These are phyloP conservation scores for Threskiornis aethiopicus DNA, from an alignment of 2,797 vertebrate genomes.

Conservation along the genomic window DNA sequence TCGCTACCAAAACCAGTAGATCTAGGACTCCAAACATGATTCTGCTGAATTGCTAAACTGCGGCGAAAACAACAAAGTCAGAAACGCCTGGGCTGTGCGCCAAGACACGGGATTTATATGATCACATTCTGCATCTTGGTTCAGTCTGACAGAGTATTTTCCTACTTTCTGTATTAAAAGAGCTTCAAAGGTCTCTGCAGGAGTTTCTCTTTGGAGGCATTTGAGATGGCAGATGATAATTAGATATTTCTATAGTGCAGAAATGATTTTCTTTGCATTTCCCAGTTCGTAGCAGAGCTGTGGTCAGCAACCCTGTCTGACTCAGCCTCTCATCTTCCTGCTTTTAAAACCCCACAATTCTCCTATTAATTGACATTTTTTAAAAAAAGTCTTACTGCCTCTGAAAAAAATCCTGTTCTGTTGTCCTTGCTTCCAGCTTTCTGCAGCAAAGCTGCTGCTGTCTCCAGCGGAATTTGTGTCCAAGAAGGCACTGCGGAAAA, in stretches of 20 bases:
- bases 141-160: slow-evolving; percentile 42
- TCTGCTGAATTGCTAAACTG: slow-evolving; percentile 55
- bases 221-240: slow-evolving; percentile 33
- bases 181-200: slow-evolving; percentile 44
- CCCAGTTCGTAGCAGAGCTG: neutral
- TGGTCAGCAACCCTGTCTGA: slow-evolving; percentile 35
- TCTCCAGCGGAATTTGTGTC: neutral
- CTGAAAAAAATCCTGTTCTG: neutral
- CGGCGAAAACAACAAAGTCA: neutral
- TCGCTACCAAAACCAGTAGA: neutral
- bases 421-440: neutral
- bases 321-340: slow-evolving; percentile 28
- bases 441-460: neutral
- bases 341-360: slow-evolving; percentile 1
- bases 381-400: neutral
- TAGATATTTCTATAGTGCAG: neutral
- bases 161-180: slow-evolving; percentile 26
- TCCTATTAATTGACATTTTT: neutral
- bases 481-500: neutral
- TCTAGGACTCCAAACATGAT: neutral
- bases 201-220: slow-evolving; percentile 15
- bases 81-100: slow-evolving; percentile 43
- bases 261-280: slow-evolving; percentile 34
- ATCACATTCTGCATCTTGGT: slow-evolving; percentile 47
- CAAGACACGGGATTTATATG: slow-evolving; percentile 48